phyloP scores from a whole-genome alignment of 2,888 invertebrate genomes.

The Conus canariensis region DNA sequence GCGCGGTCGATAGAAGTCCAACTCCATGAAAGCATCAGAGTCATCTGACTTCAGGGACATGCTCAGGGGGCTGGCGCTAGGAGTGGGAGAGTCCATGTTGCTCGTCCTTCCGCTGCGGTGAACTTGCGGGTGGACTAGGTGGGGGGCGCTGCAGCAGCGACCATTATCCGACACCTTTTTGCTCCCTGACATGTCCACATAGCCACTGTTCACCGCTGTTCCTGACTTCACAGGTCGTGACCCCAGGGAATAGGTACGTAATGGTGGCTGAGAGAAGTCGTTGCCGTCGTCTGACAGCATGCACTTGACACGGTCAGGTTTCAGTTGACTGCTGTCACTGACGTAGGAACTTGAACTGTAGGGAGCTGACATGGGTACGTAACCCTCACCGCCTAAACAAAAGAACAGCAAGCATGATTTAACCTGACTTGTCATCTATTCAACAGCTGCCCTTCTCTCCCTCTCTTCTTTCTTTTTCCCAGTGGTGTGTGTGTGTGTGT shows the following conservation, averaged over 20 bases:
- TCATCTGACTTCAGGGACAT: conserved; percentile 68
- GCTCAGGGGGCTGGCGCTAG: conserved; percentile 62
- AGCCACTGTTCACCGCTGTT: conserved; percentile 47
- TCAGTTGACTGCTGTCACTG: conserved; percentile 79
- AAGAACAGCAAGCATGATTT: not conserved
- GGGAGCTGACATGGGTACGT: conserved; percentile 67
- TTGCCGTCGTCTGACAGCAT: conserved; percentile 81
- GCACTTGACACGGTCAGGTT: conserved; percentile 89
- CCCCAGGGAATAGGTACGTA: conserved; percentile 90
- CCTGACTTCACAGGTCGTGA: conserved; percentile 82
- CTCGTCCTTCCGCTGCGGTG: conserved; percentile 35
- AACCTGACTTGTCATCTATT: too few relatives aligned
- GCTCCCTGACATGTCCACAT: conserved; percentile 61
- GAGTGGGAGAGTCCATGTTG: conserved; percentile 49
- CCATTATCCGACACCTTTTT: conserved; percentile 64
- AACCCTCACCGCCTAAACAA: conserved; percentile 81
- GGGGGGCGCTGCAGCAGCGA: conserved; percentile 87
- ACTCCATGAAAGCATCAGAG: conserved; percentile 76
- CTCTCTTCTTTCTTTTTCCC: too few relatives aligned
- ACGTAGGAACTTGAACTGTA: conserved; percentile 55
- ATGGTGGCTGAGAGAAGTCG: conserved; percentile 64
- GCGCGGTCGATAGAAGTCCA: conserved; percentile 72
- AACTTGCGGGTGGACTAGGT: conserved; percentile 78
- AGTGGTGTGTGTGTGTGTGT: too few relatives aligned
- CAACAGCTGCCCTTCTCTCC: too few relatives aligned